phyloP scores from a whole-genome alignment of 2,888 invertebrate species.

The Anthrax anthrax region DNA sequence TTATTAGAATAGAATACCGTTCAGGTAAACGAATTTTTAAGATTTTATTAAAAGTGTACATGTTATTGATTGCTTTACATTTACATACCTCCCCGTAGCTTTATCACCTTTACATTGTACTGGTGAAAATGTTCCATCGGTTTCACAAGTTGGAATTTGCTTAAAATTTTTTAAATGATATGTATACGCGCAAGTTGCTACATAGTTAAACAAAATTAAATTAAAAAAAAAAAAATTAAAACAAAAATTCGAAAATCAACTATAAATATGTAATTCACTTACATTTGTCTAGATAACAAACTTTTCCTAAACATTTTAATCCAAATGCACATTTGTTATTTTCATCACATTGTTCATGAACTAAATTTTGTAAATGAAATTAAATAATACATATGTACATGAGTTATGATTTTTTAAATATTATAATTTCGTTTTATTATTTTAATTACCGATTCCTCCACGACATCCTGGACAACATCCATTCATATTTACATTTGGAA shows the following conservation, averaged over 20 bases:
- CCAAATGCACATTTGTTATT: conserved; percentile 1
- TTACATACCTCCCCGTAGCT: conserved; percentile 41
- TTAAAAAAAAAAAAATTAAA: background rate
- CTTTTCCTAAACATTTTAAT: conserved; percentile 4
- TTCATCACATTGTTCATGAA: conserved; percentile 3
- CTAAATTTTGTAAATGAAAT: too few species aligned
- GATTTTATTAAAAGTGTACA: too few species aligned
- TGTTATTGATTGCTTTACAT: background rate
- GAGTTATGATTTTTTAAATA: too few species aligned
- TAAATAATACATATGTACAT: too few species aligned
- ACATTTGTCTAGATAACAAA: conserved; percentile 20
- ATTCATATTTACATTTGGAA: conserved; percentile 11
- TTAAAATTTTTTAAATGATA: conserved; percentile 13
- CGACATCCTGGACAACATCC: conserved; percentile 38
- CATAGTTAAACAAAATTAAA: background rate
- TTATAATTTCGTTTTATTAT: too few species aligned
- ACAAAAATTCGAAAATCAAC: background rate
- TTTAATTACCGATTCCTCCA: conserved; percentile 11
- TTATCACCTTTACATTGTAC: conserved; percentile 53
- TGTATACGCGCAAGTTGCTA: conserved; percentile 16
- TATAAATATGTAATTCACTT: conserved; percentile 10
- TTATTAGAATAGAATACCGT: too few species aligned
- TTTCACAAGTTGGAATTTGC: conserved; percentile 38
- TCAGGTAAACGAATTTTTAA: too few species aligned
- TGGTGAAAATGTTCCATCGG: conserved; percentile 43